Evolutionary conservation across 2,797 vertebrate species (phyloP).

Genomic region (Tarsius wallacei): DNA sequence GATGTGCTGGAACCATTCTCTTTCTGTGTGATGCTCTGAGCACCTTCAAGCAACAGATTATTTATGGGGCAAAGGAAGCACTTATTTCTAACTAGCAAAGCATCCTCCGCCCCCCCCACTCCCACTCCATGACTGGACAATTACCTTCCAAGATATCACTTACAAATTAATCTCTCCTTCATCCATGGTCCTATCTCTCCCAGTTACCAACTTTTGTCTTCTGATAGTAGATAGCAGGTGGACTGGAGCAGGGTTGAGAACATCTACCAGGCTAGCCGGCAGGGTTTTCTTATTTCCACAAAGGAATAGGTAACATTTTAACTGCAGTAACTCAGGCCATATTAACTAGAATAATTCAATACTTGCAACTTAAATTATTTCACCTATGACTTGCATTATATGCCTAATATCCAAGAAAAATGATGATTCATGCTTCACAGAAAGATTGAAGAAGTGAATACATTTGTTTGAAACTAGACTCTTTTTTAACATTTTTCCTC

Average conservation of each 20-base stretch:
- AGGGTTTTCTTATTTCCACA: neutral
- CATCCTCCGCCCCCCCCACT: neutral
- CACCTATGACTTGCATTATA: neutral
- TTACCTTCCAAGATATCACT: neutral
- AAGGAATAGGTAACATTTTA: conserved; percentile 2
- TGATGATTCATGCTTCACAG: conserved; percentile 20
- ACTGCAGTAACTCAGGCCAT: neutral
- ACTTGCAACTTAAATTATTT: conserved; percentile 62
- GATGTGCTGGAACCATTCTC: neutral
- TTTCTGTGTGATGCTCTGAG: neutral
- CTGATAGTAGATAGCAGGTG: neutral
- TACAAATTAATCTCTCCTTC: neutral
- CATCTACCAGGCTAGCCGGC: neutral
- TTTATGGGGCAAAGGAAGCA: neutral
- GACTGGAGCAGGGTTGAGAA: neutral
- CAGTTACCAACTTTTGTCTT: neutral
- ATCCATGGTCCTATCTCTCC: neutral
- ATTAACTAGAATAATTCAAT: conserved; percentile 42
- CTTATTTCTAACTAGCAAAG: neutral
- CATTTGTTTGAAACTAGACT: conserved; percentile 52
- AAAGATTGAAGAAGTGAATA: conserved; percentile 61
- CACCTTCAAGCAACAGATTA: neutral
- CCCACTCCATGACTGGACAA: neutral
- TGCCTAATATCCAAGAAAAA: conserved; percentile 48
- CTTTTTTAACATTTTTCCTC: conserved; percentile 48